phyloP scores from a whole-genome alignment of 2,888 invertebrate genomes.

The Adelphocoris suturalis region DNA sequence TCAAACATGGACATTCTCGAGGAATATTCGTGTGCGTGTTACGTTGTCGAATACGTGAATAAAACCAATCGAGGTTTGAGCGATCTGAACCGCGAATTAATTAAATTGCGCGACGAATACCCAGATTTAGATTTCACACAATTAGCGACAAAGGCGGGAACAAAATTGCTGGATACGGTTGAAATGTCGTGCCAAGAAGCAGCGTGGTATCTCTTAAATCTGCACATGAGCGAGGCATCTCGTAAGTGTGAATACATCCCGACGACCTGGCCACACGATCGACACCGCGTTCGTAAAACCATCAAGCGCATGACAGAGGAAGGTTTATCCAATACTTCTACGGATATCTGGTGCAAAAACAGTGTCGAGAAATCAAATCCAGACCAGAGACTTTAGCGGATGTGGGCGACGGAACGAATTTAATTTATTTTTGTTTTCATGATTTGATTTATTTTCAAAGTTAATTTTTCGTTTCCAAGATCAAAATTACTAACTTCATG shows the following conservation, averaged over 20 bases:
- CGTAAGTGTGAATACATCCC: conserved; percentile 69
- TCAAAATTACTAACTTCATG: too few species aligned
- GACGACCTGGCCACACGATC: conserved; percentile 76
- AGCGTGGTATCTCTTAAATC: conserved; percentile 58
- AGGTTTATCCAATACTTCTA: not conserved
- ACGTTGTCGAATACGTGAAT: conserved; percentile 23
- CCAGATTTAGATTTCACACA: conserved; percentile 73
- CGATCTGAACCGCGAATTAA: conserved; percentile 31
- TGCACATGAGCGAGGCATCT: conserved; percentile 60
- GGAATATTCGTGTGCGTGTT: conserved; percentile 76
- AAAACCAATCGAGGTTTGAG: conserved; percentile 77
- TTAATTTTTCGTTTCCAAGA: too few species aligned
- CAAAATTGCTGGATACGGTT: conserved; percentile 59
- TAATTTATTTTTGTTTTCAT: too few species aligned
- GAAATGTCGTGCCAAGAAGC: conserved; percentile 58
- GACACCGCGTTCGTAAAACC: conserved; percentile 77
- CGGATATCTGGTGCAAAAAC: not conserved
- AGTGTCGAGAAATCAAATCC: not conserved
- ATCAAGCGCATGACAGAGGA: not conserved
- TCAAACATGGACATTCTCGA: conserved; percentile 75
- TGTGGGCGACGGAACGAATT: too few species aligned
- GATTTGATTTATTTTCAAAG: too few species aligned
- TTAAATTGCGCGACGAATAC: conserved; percentile 18
- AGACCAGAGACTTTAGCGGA: too few species aligned
- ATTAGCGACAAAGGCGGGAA: conserved; percentile 36